A percentile compares a stretch with the other conserved stretches of the same genome.
Evolutionary conservation across 2,113 vertebrate genomes (phyloP).

Genomic region (Corythoichthys intestinalis): DNA sequence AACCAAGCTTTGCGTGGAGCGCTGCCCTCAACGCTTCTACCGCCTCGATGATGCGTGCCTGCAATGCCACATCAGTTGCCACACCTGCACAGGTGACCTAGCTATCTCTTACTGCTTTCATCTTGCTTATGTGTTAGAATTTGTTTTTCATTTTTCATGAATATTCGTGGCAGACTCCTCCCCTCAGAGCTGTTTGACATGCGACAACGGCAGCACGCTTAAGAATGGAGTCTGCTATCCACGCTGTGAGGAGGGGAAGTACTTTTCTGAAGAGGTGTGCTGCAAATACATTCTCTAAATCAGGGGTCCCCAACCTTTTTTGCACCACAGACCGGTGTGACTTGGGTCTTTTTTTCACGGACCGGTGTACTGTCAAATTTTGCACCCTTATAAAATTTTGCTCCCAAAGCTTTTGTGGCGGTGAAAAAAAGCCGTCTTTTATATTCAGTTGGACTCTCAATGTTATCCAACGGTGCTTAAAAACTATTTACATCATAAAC

Average conservation of each 20-base stretch:
- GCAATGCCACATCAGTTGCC: slow-evolving; percentile 72
- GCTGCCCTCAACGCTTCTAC: slow-evolving; percentile 62
- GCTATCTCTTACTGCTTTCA: neutral
- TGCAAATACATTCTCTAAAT: neutral
- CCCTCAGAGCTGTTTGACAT: slow-evolving; percentile 65
- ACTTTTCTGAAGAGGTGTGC: slow-evolving; percentile 65
- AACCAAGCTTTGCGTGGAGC: slow-evolving; percentile 66
- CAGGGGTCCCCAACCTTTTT: too few species aligned
- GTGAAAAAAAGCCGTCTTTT: too few species aligned
- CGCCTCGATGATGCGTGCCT: slow-evolving; percentile 26
- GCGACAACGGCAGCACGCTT: slow-evolving; percentile 67
- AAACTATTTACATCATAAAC: too few species aligned
- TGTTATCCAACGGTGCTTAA: too few species aligned
- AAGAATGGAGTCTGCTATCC: slow-evolving; percentile 66
- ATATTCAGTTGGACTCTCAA: too few species aligned
- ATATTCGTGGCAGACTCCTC: slow-evolving; percentile 53
- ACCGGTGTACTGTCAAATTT: too few species aligned
- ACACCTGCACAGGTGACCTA: slow-evolving; percentile 71
- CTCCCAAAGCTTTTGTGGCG: too few species aligned
- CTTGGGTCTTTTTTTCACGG: too few species aligned
- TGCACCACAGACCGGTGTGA: too few species aligned
- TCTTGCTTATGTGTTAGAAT: slow-evolving; percentile 7
- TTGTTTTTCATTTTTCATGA: neutral
- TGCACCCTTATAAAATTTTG: too few species aligned
- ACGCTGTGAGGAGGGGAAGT: slow-evolving; percentile 66